phyloP scores from a whole-genome alignment of 2,797 vertebrate species.

The Hypotaenidia philippensis region DNA sequence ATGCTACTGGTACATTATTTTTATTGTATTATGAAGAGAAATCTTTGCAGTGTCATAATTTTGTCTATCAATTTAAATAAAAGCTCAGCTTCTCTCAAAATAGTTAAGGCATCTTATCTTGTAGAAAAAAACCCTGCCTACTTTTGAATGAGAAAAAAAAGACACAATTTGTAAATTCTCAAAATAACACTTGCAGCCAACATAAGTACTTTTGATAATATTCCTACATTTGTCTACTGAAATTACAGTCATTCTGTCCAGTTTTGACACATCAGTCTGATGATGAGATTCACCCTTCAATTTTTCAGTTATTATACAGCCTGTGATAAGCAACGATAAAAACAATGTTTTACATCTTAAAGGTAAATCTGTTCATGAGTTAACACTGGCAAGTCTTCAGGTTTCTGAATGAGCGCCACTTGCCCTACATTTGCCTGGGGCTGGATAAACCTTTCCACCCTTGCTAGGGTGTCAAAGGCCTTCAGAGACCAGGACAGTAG shows the following conservation, averaged over 20 bases:
- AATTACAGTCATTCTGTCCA: background rate
- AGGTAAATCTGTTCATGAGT: background rate
- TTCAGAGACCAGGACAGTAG: background rate
- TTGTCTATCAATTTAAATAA: background rate
- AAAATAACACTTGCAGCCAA: background rate
- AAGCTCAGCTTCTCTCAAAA: background rate
- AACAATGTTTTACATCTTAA: background rate
- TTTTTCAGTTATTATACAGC: background rate
- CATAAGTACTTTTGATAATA: background rate
- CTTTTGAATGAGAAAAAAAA: background rate
- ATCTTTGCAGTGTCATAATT: background rate
- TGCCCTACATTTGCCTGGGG: background rate
- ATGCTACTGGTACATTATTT: background rate
- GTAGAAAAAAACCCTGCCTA: rapidly evolving
- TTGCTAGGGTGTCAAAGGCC: constrained; percentile 2
- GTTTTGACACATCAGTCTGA: background rate
- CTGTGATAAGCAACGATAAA: background rate
- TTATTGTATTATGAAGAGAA: too few relatives aligned
- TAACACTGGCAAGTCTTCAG: background rate
- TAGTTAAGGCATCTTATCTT: background rate
- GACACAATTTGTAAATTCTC: background rate
- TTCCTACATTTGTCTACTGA: background rate
- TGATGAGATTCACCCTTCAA: background rate
- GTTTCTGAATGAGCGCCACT: background rate
- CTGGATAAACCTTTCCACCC: constrained; percentile 41